A percentile compares a stretch with the other conserved stretches of the same genome.
Conservation (phyloP, 2,797 vertebrate species). For the Ctenosaura bakeri region DNA sequence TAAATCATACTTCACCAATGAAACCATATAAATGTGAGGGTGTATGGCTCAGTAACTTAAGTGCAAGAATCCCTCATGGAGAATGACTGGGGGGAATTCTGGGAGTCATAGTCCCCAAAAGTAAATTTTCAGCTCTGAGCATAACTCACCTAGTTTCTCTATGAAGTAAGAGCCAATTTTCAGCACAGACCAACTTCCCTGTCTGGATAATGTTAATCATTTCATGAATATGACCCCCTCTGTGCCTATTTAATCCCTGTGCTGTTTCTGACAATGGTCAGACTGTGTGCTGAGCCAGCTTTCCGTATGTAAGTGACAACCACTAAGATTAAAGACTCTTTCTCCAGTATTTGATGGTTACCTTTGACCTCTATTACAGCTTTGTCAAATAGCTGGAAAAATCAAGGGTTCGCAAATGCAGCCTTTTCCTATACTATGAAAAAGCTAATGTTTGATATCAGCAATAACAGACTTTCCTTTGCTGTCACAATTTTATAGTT, state of each 20-base stretch:
- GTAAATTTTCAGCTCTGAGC: background rate
- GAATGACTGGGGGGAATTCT: too few relatives aligned
- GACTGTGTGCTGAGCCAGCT: constrained; percentile 42
- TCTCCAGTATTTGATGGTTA: constrained; percentile 33
- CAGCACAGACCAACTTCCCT: constrained; percentile 58
- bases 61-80: too few relatives aligned
- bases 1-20: too few relatives aligned
- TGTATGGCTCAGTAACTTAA: too few relatives aligned
- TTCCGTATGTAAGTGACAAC: constrained; percentile 28
- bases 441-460: constrained; percentile 40
- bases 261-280: constrained; percentile 28
- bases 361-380: constrained; percentile 56
- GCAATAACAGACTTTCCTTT: constrained; percentile 19
- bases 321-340: constrained; percentile 57
- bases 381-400: constrained; percentile 51
- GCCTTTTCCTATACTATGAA: background rate
- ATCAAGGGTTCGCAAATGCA: constrained; percentile 53
- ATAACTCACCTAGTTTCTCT: background rate
- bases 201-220: constrained; percentile 52
- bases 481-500: constrained; percentile 30
- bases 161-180: constrained; percentile 29
- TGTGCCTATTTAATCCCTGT: constrained; percentile 53
- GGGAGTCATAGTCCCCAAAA: too few relatives aligned
- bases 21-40: too few relatives aligned
- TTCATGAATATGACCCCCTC: constrained; percentile 57